Conservation (phyloP, 2,113 vertebrate genomes). For the Phaetusa simplex region DNA sequence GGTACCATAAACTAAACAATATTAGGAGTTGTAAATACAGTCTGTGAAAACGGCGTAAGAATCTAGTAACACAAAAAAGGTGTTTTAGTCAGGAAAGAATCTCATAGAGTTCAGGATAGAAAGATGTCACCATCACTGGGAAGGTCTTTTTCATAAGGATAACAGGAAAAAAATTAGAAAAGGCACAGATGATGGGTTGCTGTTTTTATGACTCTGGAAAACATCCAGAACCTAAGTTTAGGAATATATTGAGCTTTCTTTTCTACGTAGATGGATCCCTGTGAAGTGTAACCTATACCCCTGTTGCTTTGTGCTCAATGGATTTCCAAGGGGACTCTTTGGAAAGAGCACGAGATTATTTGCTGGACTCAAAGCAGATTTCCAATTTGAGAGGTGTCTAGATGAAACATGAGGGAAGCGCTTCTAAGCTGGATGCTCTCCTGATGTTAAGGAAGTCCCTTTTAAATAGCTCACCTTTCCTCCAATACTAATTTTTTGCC, state of each 20-base stretch:
- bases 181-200: slow-evolving; percentile 26
- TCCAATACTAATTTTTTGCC: neutral
- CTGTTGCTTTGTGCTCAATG: neutral
- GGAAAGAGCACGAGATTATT: neutral
- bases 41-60: slow-evolving; percentile 30
- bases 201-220: slow-evolving; percentile 48
- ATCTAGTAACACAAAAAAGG: neutral
- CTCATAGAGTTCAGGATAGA: neutral
- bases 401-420: neutral
- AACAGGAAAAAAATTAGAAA: slow-evolving; percentile 28
- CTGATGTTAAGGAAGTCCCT: slow-evolving; percentile 9
- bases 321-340: neutral
- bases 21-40: slow-evolving; percentile 45
- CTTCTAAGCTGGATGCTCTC: neutral
- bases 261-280: neutral
- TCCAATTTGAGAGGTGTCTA: neutral
- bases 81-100: neutral
- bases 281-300: slow-evolving; percentile 43
- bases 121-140: neutral
- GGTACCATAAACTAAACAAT: slow-evolving; percentile 37
- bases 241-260: slow-evolving; percentile 38
- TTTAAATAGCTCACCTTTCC: neutral
- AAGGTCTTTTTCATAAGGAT: slow-evolving; percentile 34
- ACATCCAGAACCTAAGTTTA: slow-evolving; percentile 8
- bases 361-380: slow-evolving; percentile 14